Evolutionary conservation across 1,140 invertebrate species (phyloP).

Genomic region (Drosophila lowei): DNA sequence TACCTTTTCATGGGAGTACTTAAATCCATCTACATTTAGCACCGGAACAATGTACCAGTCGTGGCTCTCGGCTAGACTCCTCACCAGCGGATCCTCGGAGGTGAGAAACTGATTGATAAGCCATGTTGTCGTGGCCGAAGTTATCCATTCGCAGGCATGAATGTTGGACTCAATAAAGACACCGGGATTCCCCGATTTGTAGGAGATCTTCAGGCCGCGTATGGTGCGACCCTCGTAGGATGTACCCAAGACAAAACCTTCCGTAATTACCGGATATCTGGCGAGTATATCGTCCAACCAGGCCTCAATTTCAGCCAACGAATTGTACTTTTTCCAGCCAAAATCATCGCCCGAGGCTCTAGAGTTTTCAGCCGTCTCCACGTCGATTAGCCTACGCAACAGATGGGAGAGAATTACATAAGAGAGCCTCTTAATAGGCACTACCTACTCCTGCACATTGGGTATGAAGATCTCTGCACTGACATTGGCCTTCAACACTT

Average conservation of each 20-base stretch:
- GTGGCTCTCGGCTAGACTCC: slow-evolving; percentile 82
- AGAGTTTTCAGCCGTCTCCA: slow-evolving; percentile 13
- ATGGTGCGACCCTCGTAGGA: slow-evolving; percentile 86
- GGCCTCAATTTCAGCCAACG: slow-evolving; percentile 82
- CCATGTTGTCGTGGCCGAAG: slow-evolving; percentile 85
- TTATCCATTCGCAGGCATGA: slow-evolving; percentile 85
- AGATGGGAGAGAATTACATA: not conserved
- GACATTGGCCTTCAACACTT: slow-evolving; percentile 10
- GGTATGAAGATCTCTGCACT: slow-evolving; percentile 51
- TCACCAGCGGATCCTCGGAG: slow-evolving; percentile 65
- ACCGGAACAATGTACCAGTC: slow-evolving; percentile 89
- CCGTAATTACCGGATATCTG: slow-evolving; percentile 61
- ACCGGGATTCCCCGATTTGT: slow-evolving; percentile 84
- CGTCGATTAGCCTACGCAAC: slow-evolving; percentile 35
- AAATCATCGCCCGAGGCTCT: slow-evolving; percentile 32
- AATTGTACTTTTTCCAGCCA: slow-evolving; percentile 83
- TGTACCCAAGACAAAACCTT: slow-evolving; percentile 62
- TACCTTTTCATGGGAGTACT: slow-evolving; percentile 84
- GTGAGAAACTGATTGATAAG: slow-evolving; percentile 84
- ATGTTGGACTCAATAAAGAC: slow-evolving; percentile 85
- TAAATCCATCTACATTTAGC: slow-evolving; percentile 90
- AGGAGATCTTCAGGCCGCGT: slow-evolving; percentile 85
- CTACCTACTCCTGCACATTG: slow-evolving; percentile 67
- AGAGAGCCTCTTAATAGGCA: not conserved
- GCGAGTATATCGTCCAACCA: slow-evolving; percentile 83